These are phyloP conservation scores for Ypsolopha sequella DNA, from an alignment of 2,888 invertebrate species.

Conservation along the genomic window DNA sequence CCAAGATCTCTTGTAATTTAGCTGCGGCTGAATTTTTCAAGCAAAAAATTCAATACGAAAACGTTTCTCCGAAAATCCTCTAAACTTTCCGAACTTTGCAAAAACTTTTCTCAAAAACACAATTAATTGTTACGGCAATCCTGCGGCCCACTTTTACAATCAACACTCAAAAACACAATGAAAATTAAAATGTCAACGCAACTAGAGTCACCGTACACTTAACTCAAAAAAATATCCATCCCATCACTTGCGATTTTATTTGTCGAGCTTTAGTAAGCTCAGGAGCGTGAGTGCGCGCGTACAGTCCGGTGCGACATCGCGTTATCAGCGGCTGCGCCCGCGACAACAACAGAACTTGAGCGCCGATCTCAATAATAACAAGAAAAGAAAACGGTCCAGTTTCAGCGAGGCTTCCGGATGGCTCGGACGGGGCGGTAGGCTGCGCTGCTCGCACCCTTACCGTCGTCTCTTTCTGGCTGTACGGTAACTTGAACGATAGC, in stretches of 20 bases:
- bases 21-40: not conserved
- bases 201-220: conserved; percentile 17
- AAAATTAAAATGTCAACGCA: conserved; percentile 16
- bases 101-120: conserved; percentile 11
- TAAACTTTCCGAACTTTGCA: not conserved
- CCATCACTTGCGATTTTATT: conserved; percentile 36
- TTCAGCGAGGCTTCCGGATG: conserved; percentile 70
- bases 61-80: not conserved
- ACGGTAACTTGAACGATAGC: conserved; percentile 49
- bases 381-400: conserved; percentile 72
- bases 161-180: conserved; percentile 16
- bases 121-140: conserved; percentile 22
- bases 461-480: conserved; percentile 50
- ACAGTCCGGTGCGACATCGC: conserved; percentile 62
- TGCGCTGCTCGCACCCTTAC: conserved; percentile 38
- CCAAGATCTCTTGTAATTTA: conserved; percentile 11
- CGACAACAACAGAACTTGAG: conserved; percentile 70
- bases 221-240: conserved; percentile 50
- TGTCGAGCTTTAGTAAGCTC: conserved; percentile 49
- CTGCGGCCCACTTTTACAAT: conserved; percentile 38
- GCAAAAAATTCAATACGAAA: not conserved
- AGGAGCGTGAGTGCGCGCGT: conserved; percentile 53
- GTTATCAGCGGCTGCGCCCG: conserved; percentile 66
- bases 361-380: conserved; percentile 69
- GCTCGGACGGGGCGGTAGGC: conserved; percentile 51